These are phyloP conservation scores for Macaria liturata DNA, from an alignment of 2,888 invertebrate genomes.

Conservation along the genomic window DNA sequence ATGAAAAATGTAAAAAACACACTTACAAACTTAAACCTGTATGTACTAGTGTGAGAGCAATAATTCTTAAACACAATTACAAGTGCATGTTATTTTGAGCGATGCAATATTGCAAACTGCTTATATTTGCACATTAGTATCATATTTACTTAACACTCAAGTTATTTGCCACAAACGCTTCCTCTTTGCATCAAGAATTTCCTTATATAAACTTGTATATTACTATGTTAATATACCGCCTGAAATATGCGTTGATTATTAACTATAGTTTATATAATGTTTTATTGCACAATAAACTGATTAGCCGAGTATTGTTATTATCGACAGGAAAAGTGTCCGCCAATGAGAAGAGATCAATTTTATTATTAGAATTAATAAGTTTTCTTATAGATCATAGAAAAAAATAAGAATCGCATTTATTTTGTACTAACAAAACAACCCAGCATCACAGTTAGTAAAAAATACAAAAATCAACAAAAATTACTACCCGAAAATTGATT, in stretches of 20 bases:
- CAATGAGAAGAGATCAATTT: too few species aligned
- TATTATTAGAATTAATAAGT: too few species aligned
- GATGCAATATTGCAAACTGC: neutral
- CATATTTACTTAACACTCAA: conserved; percentile 17
- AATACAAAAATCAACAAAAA: too few species aligned
- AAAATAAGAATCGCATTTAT: too few species aligned
- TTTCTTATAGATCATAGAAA: too few species aligned
- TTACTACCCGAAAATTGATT: too few species aligned
- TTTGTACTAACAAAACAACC: too few species aligned
- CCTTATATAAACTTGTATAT: conserved; percentile 7
- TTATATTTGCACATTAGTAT: conserved; percentile 10
- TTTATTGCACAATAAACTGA: neutral
- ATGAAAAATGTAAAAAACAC: too few species aligned
- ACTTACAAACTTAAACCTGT: neutral
- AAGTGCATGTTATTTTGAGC: neutral
- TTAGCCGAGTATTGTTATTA: too few species aligned
- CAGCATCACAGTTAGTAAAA: too few species aligned
- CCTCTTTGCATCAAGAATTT: conserved; percentile 16
- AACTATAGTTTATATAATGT: neutral
- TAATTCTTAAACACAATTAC: too few species aligned
- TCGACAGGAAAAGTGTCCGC: too few species aligned
- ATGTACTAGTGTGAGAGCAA: neutral
- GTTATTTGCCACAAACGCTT: conserved; percentile 16
- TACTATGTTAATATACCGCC: neutral
- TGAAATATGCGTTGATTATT: conserved; percentile 9